Base-by-base conservation (phyloP, 2,113 vertebrate species). In the Zosterops pallidus region DNA sequence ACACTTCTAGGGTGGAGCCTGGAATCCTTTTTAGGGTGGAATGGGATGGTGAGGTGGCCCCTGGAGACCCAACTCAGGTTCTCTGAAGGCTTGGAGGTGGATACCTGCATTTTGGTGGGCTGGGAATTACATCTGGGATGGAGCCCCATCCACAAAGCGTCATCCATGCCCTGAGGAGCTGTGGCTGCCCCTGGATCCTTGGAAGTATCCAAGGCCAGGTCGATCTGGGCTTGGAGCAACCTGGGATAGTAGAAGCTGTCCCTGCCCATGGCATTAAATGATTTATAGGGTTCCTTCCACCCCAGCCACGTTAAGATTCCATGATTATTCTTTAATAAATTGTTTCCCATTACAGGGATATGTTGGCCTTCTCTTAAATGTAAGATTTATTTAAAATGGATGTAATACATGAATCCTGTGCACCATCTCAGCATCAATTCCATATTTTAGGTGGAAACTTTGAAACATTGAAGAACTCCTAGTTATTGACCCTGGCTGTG, bases 381-480 rank as follows among this genome's bases (percentile, higher is more conserved):
- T 21, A 60, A 42, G 3, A 23, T 29, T 3, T 76, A 23, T 79
- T 83, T 79, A 5, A 53, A 41, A 35, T 26, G 10, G 37, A 8
- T 75, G 3, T 23, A 23, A 18, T 28, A 20, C 37, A 42, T 23
- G 9, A 59, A 53, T 14, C 9, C 10, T 52, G 26, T 52, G 10
- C 37, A 70, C 9, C 44, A 14, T 31, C 39, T 72, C 49, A 50
- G 11, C 5, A 0, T 41, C 12, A 3, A 41, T 77, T 74, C 46
- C 55, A 10, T 9, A 0, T 44, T 75, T 56, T 26, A 56, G 37
- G 21, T 50, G 44, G 25, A 52, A 52, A 31, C 33, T 44, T 31
- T 6, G 2, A 44, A 68, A 37, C 33, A 7, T 3, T 20, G 53
- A 53, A 37, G 46, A 29, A 16, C 1, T 81, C 14, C 0, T 6